Evolutionary conservation across 2,797 vertebrate species (phyloP), one percentile per base, ranked within the genome.

Genomic region (Muscicapa striata): DNA sequence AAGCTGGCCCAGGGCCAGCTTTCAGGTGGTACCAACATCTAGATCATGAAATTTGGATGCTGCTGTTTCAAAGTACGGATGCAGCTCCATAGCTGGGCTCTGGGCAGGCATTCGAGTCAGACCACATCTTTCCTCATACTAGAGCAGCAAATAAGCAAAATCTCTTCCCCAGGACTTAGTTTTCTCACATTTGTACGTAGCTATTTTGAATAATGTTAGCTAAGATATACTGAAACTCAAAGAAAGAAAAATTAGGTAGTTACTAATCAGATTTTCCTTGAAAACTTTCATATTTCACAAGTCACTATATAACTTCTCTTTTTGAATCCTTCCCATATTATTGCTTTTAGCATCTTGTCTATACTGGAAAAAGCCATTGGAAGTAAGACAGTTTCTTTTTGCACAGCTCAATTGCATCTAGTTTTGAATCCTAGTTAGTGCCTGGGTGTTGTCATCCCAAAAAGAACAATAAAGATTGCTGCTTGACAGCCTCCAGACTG

Each of bases 221-320:
- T 62, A 63, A 74, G 4, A n/a, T 15, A 41, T 13, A 10, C 29
- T 21, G 70, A 79, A 79, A 61, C 9, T 49, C 18, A 55, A 24
- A 73, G 3, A 62, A 75, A 62, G 29, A 51, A 86, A 58, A 75
- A 2, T 2, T 48, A 21, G 5, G 12, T 34, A 16, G 2, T 59
- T 84, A 66, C 8, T 73, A 62, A 40, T 40, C 30, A 49, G 21
- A 43, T 49, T 84, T 62, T 45, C 15, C 12, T 46, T 0, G 1
- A 6, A 48, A 41, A 41, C 61, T 61, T 88, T 1, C 4, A 9
- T n/a, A 36, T 54, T 34, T 82, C 26, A 32, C 2, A 36, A 52
- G 3, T 41, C 16, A 21, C 11, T 20, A 26, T 17, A 34, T 1
- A 2, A 2, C 0, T 36, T 21, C 19, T 43, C 4, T 86, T 40